Evolutionary conservation across 2,113 vertebrate species (phyloP), one percentile per base, ranked within the genome.

Genomic region (Syngnathus scovelli): DNA sequence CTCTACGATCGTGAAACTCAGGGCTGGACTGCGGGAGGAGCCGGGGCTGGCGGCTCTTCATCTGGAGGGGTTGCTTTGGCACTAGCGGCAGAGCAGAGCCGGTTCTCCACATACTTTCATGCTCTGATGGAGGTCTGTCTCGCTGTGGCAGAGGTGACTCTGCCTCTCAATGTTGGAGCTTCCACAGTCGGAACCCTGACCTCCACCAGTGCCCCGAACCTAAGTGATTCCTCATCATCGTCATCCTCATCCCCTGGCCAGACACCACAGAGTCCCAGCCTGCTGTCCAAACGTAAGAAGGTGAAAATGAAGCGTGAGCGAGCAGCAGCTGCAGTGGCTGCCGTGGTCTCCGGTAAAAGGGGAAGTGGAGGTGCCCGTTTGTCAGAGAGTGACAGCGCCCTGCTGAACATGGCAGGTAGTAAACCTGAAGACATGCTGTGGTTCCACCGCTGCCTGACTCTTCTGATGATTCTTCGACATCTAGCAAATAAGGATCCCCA

Each of bases 291-390:
- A 85, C 92, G 97, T 62, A 99, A 99, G 67, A 99, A 98, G 71
- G 97, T 99, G 36, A 99, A 99, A 87, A 95, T 98, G 92, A 99
- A 99, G 89, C 87, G 95, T 2, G 96, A 99, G n/a, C 93, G 95
- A 76, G 91, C 94, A 0, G 90, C 91, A 0, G 90, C 93, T 0
- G 88, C 91, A 0, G 91, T 91, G 38, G 85, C 83, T 0, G 87
- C 83, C 1, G 89, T 74, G 0, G 87, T 86, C 15, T 82, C 94
- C 0, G 93, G 94, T 55, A 98, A 96, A 76, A 90, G 93, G 18
- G 90, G 93, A 0, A 86, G 82, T 51, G 80, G 78, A 37, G 84
- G 88, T 1, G 61, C 87, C 0, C 90, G 92, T 8, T 64, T 91
- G 0, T 85, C 90, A 0, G 96, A 98, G 12, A 88, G 93, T 0